These are phyloP conservation scores for Metalampra italica DNA, from an alignment of 2,888 invertebrate genomes.

Conservation along the genomic window DNA sequence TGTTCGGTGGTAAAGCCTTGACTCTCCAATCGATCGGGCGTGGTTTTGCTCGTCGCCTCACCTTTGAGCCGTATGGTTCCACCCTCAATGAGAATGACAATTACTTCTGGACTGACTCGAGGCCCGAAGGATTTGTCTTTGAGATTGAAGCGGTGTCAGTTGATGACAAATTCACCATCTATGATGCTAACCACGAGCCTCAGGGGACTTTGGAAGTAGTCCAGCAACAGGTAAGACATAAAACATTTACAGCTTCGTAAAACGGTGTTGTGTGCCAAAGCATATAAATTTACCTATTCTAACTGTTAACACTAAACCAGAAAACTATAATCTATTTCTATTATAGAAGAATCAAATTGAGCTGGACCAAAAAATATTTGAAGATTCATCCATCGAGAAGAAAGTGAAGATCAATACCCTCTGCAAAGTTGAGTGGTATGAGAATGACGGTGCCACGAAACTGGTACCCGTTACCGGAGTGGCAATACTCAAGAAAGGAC, in stretches of 20 bases:
- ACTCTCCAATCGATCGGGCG: constrained; percentile 83
- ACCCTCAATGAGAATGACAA: constrained; percentile 82
- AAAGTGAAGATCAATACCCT: constrained; percentile 79
- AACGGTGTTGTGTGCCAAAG: too few species aligned
- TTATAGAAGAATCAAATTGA: constrained; percentile 71
- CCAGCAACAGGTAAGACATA: constrained; percentile 78
- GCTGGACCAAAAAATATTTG: constrained; percentile 61
- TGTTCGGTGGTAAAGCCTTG: constrained; percentile 83
- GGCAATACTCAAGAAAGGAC: constrained; percentile 74
- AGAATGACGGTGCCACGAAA: constrained; percentile 79
- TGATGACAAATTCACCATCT: constrained; percentile 85
- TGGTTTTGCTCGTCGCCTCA: constrained; percentile 85
- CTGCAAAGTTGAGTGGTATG: constrained; percentile 84
- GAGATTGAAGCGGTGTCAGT: constrained; percentile 82
- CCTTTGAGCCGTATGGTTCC: constrained; percentile 81
- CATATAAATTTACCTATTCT: neutral
- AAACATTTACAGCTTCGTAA: neutral
- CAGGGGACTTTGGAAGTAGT: constrained; percentile 83
- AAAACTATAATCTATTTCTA: neutral
- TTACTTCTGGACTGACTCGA: constrained; percentile 89
- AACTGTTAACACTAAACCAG: neutral
- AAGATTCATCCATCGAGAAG: constrained; percentile 77
- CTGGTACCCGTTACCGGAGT: constrained; percentile 79
- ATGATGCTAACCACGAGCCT: constrained; percentile 82
- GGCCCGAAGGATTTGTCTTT: constrained; percentile 85